These are phyloP conservation scores for Diacarnus erythraeanus DNA, from an alignment of 37 sponge, comb jelly and placozoan species.

Conservation along the genomic window DNA sequence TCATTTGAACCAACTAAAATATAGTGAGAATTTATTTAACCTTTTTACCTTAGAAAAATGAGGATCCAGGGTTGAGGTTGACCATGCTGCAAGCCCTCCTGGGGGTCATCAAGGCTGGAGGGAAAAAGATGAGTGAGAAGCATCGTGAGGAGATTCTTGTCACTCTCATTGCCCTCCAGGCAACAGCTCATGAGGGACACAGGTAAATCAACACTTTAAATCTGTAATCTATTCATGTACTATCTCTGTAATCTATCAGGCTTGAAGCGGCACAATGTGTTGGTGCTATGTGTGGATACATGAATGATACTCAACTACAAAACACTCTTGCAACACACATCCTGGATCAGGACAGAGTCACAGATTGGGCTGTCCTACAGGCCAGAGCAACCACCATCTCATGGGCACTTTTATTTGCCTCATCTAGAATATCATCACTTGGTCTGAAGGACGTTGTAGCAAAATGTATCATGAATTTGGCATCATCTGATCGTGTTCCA, in stretches of 20 bases:
- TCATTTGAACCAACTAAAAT: too few relatives aligned
- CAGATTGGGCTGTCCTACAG: slow-evolving; percentile 69
- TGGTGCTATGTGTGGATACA: slow-evolving; percentile 28
- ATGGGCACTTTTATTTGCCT: slow-evolving; percentile 17
- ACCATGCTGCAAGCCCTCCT: slow-evolving; percentile 53
- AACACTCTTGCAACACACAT: slow-evolving; percentile 3
- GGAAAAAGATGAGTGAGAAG: slow-evolving; percentile 45
- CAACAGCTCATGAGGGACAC: slow-evolving; percentile 45
- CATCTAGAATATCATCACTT: slow-evolving; percentile 15
- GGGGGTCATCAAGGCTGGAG: slow-evolving; percentile 37
- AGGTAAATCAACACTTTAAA: background rate
- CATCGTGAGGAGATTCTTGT: slow-evolving; percentile 32
- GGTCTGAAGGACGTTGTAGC: slow-evolving; percentile 26
- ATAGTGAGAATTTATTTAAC: background rate
- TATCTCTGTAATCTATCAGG: background rate
- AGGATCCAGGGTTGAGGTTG: slow-evolving; percentile 28
- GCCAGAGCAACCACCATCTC: slow-evolving; percentile 50
- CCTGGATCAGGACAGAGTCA: slow-evolving; percentile 18
- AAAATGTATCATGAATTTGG: slow-evolving; percentile 30
- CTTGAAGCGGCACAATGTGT: slow-evolving; percentile 44
- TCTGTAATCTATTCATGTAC: background rate
- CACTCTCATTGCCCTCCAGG: slow-evolving; percentile 38
- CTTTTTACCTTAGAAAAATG: slow-evolving; percentile 9
- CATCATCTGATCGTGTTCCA: slow-evolving; percentile 63
- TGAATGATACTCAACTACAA: slow-evolving; percentile 35